Evolutionary conservation across 2,888 invertebrate species (phyloP), one percentile per base, ranked within the genome.

Genomic region (Nomada ruficornis): DNA sequence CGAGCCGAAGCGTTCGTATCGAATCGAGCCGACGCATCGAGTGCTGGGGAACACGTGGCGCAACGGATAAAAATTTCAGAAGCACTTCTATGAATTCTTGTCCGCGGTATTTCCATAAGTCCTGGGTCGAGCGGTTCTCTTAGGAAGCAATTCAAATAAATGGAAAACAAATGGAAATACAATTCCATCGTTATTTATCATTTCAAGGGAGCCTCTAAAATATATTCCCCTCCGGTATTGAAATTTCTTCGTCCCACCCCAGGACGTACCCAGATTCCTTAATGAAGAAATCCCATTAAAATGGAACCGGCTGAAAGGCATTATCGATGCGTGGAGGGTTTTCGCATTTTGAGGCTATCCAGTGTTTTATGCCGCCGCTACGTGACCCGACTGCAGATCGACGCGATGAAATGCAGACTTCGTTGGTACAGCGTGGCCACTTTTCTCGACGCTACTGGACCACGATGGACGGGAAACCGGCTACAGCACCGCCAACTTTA

Each of bases 301-400:
- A 23, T 1, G 2, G 13, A 2, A 2, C 15, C 1, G 23, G 36
- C 20, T 2, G 18, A 1, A 3, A 9, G 23, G 29, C 20, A 54
- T 70, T 78, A 78, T 71, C 50, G 67, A 78, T 71, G 79, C 71
- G 62, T 29, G 29, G 62, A 11, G 55, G 55, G 55, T 80, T 57
- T n/a, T 23, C 62, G 42, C 47, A 50, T 78, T 80, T 71, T 44
- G 29, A 50, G 42, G 47, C 60, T 62, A 78, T 67, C 55, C 62
- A 29, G 44, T 80, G 71, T 80, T 78, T 71, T 62, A 50, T 72
- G 59, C 26, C 54, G 13, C 20, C 59, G 3, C 23, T 78, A 80
- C 80, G 80, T 80, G 80, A 80, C 50, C 55, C 5, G 79, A 7
- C 36, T 78, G 47, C 18, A 5, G 42, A 65, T 15, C 15, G 10